phyloP scores from a whole-genome alignment of 2,113 vertebrate species.

The Corvus hawaiiensis region DNA sequence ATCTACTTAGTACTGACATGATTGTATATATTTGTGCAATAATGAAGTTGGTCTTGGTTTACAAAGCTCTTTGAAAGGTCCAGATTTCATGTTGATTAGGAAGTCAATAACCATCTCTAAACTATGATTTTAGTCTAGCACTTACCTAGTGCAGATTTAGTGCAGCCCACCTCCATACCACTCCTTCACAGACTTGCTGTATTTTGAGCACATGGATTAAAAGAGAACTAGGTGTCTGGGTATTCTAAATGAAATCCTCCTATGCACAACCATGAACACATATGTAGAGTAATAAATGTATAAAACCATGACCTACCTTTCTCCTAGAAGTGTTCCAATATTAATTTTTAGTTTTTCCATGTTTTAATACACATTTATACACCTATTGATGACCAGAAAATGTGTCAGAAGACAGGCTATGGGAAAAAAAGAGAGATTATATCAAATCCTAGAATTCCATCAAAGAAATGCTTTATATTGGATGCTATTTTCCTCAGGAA shows the following conservation, averaged over 20 bases:
- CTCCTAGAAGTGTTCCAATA: not conserved
- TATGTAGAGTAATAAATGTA: not conserved
- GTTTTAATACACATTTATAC: not conserved
- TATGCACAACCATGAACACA: not conserved
- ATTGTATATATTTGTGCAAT: not conserved
- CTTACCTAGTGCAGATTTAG: not conserved
- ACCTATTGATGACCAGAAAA: not conserved
- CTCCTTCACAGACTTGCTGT: not conserved
- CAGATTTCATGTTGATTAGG: not conserved
- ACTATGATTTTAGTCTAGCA: not conserved
- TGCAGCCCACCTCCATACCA: not conserved
- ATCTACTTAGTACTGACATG: not conserved
- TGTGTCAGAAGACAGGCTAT: not conserved
- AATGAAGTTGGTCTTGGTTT: not conserved
- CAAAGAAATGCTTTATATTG: not conserved
- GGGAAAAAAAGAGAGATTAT: not conserved
- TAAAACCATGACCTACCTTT: not conserved
- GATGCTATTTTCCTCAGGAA: not conserved
- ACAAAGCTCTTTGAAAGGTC: not conserved
- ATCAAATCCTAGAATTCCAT: not conserved
- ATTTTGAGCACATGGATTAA: not conserved
- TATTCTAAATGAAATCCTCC: not conserved
- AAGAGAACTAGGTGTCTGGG: not conserved
- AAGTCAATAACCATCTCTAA: not conserved
- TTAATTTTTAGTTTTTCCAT: not conserved